Percentiles rank a stretch among this genome's conserved stretches.
Conservation (phyloP, 2,113 vertebrate species). For the Sminthopsis crassicaudata region DNA sequence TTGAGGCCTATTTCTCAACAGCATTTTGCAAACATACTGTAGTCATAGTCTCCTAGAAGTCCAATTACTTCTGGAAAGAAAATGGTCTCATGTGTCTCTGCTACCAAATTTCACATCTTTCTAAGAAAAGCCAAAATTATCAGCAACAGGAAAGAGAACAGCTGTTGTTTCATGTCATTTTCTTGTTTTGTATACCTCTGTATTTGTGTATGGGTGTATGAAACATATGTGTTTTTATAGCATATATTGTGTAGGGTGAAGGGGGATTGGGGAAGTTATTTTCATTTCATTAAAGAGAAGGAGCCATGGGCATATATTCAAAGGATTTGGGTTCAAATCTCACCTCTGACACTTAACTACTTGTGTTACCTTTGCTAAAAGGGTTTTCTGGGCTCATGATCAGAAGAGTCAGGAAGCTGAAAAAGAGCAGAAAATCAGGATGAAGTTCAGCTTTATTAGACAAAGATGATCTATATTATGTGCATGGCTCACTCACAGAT, state of each 20-base stretch:
- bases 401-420: background rate
- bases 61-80: background rate
- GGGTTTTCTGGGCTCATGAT: background rate
- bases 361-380: background rate
- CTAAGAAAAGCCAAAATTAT: slow-evolving; percentile 13
- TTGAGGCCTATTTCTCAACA: background rate
- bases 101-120: background rate
- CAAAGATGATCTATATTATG: background rate
- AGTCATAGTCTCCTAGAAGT: background rate
- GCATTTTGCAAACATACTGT: background rate
- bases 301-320: background rate
- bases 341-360: background rate
- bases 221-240: background rate
- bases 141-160: background rate
- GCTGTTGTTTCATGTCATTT: background rate
- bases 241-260: background rate
- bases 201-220: background rate
- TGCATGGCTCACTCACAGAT: background rate
- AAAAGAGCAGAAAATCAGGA: background rate
- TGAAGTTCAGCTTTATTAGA: background rate
- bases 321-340: background rate
- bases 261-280: background rate
- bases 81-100: background rate
- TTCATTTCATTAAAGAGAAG: background rate
- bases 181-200: background rate